Evolutionary conservation across 2,888 invertebrate species (phyloP).

Genomic region (Hydropsyche betteni): DNA sequence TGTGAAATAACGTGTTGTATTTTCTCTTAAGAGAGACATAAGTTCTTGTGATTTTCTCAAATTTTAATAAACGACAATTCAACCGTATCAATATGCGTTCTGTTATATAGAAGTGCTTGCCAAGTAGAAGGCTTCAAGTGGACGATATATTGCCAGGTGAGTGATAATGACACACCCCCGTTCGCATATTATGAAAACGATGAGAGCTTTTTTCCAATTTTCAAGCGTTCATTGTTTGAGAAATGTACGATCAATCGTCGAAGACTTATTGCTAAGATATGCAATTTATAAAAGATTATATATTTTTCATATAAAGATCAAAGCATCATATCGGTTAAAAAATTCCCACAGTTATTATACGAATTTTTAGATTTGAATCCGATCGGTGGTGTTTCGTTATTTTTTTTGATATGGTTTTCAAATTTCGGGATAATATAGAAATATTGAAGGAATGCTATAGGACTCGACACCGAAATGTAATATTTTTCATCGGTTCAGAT

Average conservation of each 20-base stretch:
- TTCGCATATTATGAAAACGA: conserved; percentile 8
- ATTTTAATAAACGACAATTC: too few relatives aligned
- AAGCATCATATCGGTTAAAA: too few relatives aligned
- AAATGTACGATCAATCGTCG: neutral
- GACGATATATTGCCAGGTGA: conserved; percentile 23
- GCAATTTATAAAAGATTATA: too few relatives aligned
- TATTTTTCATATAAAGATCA: too few relatives aligned
- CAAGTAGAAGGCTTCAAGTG: conserved; percentile 20
- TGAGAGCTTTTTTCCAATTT: conserved; percentile 15
- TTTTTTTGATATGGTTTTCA: neutral
- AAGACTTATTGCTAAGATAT: too few relatives aligned
- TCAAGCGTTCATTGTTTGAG: neutral
- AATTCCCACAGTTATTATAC: too few relatives aligned
- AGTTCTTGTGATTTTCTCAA: too few relatives aligned
- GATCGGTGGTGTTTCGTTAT: neutral
- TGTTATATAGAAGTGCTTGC: neutral
- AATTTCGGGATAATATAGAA: neutral
- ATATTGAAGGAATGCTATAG: neutral
- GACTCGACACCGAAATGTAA: conserved; percentile 3
- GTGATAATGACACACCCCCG: conserved; percentile 25
- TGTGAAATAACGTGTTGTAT: too few relatives aligned
- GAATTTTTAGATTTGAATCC: too few relatives aligned
- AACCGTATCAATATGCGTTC: neutral
- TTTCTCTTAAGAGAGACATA: too few relatives aligned
- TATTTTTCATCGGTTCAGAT: conserved; percentile 6